Percentiles rank a stretch among this genome's conserved stretches.
phyloP scores from a whole-genome alignment of 2,888 invertebrate species.

The Dynastes hyllus region DNA sequence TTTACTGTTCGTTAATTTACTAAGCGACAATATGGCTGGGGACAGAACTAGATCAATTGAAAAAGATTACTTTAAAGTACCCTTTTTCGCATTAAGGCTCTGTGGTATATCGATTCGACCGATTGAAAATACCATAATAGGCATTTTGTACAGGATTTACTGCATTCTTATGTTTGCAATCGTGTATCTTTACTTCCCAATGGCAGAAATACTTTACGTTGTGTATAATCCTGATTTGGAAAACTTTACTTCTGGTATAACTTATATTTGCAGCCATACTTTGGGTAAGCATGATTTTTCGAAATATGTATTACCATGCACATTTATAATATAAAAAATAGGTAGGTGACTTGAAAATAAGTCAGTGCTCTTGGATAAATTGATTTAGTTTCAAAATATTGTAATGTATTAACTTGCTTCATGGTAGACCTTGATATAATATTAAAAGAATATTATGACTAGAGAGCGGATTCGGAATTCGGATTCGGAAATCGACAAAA shows the following conservation, averaged over 20 bases:
- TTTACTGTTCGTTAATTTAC: no score
- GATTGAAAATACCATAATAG: neutral
- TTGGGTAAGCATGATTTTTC: conserved; percentile 14
- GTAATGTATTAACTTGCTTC: no score
- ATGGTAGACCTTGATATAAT: no score
- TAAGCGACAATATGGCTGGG: neutral
- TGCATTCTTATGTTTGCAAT: neutral
- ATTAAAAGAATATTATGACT: no score
- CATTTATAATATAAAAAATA: no score
- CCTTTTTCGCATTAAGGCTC: neutral
- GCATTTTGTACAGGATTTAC: conserved; percentile 4
- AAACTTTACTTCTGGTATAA: neutral
- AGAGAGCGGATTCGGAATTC: no score
- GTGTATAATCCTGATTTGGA: conserved; percentile 19
- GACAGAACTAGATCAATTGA: neutral
- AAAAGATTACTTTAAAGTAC: conserved; percentile 19
- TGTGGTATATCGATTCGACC: conserved; percentile 6
- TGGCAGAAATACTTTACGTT: neutral
- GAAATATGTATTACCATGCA: no score
- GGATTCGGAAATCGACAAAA: no score
- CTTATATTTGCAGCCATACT: conserved; percentile 2
- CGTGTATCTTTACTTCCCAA: conserved; percentile 1
- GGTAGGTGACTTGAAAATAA: no score
- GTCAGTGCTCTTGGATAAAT: no score
- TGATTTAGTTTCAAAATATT: no score